Conservation (phyloP, 2,113 vertebrate genomes). For the Genyomyrus donnyi region DNA sequence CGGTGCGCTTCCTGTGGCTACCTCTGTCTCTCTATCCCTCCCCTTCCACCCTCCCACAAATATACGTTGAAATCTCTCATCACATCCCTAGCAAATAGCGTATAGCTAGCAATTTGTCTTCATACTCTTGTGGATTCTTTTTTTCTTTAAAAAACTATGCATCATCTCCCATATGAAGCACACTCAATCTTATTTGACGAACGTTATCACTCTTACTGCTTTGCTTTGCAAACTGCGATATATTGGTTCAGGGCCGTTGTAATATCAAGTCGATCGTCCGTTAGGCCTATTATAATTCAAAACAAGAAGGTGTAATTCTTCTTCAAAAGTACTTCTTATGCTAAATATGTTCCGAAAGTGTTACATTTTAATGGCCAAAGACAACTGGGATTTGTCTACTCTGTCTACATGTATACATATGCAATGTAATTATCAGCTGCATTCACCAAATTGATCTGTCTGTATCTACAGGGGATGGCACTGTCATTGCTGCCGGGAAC, state of each 20-base stretch:
- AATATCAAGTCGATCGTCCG: background rate
- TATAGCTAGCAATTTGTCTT: background rate
- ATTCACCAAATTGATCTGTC: background rate
- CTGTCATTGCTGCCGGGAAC: conserved; percentile 56
- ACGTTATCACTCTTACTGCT: background rate
- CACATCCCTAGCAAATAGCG: background rate
- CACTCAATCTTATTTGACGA: background rate
- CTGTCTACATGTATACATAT: background rate
- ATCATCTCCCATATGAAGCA: background rate
- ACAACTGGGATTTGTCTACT: background rate
- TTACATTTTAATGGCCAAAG: background rate
- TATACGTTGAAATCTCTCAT: conserved; percentile 25
- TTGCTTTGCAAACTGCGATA: background rate
- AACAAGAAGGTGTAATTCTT: background rate
- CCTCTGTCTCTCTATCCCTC: conserved; percentile 16
- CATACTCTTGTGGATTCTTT: background rate
- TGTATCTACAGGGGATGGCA: conserved; percentile 17
- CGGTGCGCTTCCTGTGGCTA: conserved; percentile 42
- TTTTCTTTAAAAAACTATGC: background rate
- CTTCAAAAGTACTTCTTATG: background rate
- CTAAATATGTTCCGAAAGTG: background rate
- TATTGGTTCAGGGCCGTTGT: background rate
- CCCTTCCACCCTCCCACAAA: conserved; percentile 35
- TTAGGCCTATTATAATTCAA: background rate
- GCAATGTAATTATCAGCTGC: background rate